phyloP scores from a whole-genome alignment of 1,140 invertebrate species.

The Drosophila melanica region DNA sequence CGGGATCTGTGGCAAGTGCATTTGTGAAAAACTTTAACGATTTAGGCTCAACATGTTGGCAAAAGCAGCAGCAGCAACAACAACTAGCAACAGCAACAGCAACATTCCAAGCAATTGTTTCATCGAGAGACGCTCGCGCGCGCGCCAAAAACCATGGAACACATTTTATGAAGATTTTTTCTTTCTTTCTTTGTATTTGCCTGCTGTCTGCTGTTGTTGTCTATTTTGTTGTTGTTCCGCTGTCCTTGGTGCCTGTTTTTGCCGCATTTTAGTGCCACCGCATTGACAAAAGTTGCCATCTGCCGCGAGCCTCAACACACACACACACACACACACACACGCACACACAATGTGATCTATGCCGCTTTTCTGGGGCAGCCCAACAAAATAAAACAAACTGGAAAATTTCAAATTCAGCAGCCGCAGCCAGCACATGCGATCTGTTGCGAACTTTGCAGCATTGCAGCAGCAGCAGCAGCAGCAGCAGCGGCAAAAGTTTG shows the following conservation, averaged over 20 bases:
- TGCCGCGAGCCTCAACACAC: slow-evolving; percentile 60
- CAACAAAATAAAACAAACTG: slow-evolving; percentile 58
- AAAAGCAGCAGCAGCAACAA: slow-evolving; percentile 41
- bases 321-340: slow-evolving; percentile 40
- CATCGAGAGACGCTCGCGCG: slow-evolving; percentile 26
- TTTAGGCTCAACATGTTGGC: slow-evolving; percentile 81
- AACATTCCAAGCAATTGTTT: slow-evolving; percentile 66
- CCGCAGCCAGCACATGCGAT: slow-evolving; percentile 75
- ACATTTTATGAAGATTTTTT: slow-evolving; percentile 72
- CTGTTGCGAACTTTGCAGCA: slow-evolving; percentile 42
- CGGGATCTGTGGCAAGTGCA: slow-evolving; percentile 71
- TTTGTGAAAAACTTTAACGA: slow-evolving; percentile 82
- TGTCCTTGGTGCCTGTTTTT: slow-evolving; percentile 61
- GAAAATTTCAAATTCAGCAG: slow-evolving; percentile 79
- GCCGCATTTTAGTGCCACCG: slow-evolving; percentile 74
- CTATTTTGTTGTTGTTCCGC: slow-evolving; percentile 28
- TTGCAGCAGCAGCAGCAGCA: slow-evolving; percentile 21
- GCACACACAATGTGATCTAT: slow-evolving; percentile 70
- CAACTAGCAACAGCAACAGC: slow-evolving; percentile 49
- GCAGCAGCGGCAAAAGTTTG: slow-evolving; percentile 63
- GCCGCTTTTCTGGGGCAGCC: slow-evolving; percentile 45
- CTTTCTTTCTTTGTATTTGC: slow-evolving; percentile 28
- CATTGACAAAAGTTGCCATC: slow-evolving; percentile 76
- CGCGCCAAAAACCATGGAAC: slow-evolving; percentile 62
- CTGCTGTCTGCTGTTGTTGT: slow-evolving; percentile 16